Evolutionary conservation across 37 sponge, comb jelly and placozoan species (phyloP).

Genomic region (Oopsacas minuta): DNA sequence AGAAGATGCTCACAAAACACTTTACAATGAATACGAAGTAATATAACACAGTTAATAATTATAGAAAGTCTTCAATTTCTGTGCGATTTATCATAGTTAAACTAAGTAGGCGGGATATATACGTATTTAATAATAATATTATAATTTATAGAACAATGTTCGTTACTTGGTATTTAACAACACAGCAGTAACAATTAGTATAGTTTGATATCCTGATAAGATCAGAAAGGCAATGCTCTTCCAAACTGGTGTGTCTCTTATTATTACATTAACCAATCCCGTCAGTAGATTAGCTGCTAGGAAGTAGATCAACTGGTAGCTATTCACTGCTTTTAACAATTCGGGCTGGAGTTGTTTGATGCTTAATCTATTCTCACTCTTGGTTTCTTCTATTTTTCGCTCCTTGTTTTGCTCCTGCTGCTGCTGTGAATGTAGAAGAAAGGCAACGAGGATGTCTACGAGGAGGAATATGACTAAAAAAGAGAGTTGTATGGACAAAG

Average conservation of each 20-base stretch:
- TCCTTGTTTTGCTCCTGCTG: background rate
- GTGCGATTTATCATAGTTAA: too few species aligned
- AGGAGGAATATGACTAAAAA: constrained; percentile 8
- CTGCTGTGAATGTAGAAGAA: background rate
- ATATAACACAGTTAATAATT: too few species aligned
- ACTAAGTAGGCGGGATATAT: too few species aligned
- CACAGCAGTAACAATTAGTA: background rate
- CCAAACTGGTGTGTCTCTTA: background rate
- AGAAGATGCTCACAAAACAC: too few species aligned
- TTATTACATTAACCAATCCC: constrained; percentile 62
- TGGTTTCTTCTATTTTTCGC: too few species aligned
- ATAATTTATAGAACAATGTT: too few species aligned
- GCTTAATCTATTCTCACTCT: background rate
- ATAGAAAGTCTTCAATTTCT: too few species aligned
- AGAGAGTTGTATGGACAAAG: background rate
- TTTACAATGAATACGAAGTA: too few species aligned
- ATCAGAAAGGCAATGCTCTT: constrained; percentile 11
- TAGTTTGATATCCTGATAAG: background rate
- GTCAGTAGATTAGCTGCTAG: constrained; percentile 73
- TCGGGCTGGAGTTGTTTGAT: background rate
- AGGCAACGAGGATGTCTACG: background rate
- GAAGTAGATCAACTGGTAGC: constrained; percentile 83
- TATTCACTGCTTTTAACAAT: background rate
- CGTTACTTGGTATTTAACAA: too few species aligned
- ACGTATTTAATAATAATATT: too few species aligned